Conservation (phyloP, 2,113 vertebrate genomes). For the Pseudopipra pipra region DNA sequence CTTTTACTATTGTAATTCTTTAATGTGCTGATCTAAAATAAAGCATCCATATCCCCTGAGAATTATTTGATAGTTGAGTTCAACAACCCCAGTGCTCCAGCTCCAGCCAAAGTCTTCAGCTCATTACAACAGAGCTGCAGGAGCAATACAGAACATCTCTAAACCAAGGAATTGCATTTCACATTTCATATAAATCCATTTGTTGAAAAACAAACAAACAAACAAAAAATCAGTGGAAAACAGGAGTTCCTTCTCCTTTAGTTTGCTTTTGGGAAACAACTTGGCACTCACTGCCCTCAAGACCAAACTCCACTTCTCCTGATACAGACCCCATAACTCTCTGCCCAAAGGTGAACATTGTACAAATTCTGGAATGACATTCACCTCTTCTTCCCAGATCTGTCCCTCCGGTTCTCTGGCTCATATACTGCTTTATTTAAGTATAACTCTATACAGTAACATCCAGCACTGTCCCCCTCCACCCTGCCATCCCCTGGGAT, state of each 20-base stretch:
- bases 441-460: neutral
- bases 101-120: neutral
- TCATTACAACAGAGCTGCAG: neutral
- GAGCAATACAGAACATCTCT: neutral
- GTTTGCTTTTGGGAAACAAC: neutral
- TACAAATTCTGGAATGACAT: neutral
- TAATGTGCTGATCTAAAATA: neutral
- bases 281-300: neutral
- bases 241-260: neutral
- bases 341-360: neutral
- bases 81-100: neutral
- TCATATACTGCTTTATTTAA: neutral
- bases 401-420: neutral
- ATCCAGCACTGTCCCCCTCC: neutral
- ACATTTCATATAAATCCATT: neutral
- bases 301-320: neutral
- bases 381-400: neutral
- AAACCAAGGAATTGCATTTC: neutral
- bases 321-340: neutral
- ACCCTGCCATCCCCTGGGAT: neutral
- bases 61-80: neutral
- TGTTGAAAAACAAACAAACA: neutral
- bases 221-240: neutral
- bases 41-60: neutral
- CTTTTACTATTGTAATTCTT: neutral